Conservation (phyloP, 2,888 invertebrate species). For the Mythimna ferrago region DNA sequence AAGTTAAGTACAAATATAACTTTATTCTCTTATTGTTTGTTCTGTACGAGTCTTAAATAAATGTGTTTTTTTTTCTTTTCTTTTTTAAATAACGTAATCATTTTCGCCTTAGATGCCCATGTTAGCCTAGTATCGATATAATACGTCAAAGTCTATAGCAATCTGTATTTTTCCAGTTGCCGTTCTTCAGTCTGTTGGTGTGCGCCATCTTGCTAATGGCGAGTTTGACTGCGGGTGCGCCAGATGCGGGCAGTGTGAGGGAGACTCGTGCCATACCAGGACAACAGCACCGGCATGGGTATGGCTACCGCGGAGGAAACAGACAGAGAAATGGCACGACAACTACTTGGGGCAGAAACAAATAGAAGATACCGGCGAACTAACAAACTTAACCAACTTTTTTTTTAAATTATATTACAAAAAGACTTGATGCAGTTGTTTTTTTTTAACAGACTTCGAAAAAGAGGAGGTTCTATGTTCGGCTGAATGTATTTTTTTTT, state of each 20-base stretch:
- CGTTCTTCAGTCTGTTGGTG: constrained; percentile 13
- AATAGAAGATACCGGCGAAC: not conserved
- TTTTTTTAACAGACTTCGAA: too few species aligned
- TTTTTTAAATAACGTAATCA: too few species aligned
- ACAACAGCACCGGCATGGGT: constrained; percentile 12
- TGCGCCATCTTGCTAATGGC: constrained; percentile 16
- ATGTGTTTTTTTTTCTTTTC: too few species aligned
- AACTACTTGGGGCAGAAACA: not conserved
- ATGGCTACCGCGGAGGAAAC: constrained; percentile 8
- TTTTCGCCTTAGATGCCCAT: too few species aligned
- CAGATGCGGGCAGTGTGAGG: not conserved
- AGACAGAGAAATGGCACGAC: not conserved
- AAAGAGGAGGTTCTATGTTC: too few species aligned
- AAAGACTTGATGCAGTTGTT: too few species aligned
- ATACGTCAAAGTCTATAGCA: not conserved
- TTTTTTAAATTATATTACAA: too few species aligned
- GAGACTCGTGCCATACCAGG: not conserved
- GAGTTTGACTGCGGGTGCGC: not conserved
- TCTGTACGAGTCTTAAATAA: too few species aligned
- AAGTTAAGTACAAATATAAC: too few species aligned
- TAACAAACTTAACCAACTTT: not conserved
- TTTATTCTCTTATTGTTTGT: too few species aligned
- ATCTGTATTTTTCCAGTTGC: constrained; percentile 17
- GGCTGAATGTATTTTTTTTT: too few species aligned
- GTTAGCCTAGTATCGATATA: not conserved